phyloP scores from a whole-genome alignment of 2,113 vertebrate species.

The Anser brachyrhynchus region DNA sequence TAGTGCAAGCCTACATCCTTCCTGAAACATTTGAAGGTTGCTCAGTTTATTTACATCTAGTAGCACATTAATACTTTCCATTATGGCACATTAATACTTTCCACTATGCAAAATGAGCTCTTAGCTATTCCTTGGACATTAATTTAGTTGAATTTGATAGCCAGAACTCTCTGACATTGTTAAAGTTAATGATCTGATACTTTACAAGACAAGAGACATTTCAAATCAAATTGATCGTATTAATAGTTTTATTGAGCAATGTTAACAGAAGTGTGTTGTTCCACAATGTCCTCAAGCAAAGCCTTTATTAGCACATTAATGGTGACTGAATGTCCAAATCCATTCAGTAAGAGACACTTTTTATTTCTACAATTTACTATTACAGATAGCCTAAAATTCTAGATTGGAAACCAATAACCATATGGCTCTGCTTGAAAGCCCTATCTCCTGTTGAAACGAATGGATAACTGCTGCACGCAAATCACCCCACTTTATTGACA shows the following conservation, averaged over 20 bases:
- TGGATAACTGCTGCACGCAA: neutral
- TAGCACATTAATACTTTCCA: conserved; percentile 36
- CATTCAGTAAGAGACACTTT: conserved; percentile 24
- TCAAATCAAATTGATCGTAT: conserved; percentile 68
- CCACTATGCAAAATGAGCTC: conserved; percentile 32
- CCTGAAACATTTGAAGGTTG: conserved; percentile 29
- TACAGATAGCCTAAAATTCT: conserved; percentile 33
- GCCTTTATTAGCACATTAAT: conserved; percentile 57
- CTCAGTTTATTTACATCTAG: conserved; percentile 45
- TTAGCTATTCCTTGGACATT: conserved; percentile 60
- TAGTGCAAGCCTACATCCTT: neutral
- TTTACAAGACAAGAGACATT: conserved; percentile 70
- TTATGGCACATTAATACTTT: conserved; percentile 31
- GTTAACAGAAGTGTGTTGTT: conserved; percentile 55
- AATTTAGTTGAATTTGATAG: conserved; percentile 58
- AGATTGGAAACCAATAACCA: neutral
- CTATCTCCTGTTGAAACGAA: neutral
- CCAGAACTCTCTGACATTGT: conserved; percentile 52
- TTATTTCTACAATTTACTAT: conserved; percentile 33
- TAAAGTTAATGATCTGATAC: conserved; percentile 72
- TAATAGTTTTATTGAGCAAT: conserved; percentile 72
- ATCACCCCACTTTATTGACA: neutral
- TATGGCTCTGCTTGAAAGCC: neutral
- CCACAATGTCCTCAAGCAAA: conserved; percentile 40
- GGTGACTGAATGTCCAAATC: conserved; percentile 34